phyloP scores from a whole-genome alignment of 2,113 vertebrate genomes.

The Neotragus pygmaeus region DNA sequence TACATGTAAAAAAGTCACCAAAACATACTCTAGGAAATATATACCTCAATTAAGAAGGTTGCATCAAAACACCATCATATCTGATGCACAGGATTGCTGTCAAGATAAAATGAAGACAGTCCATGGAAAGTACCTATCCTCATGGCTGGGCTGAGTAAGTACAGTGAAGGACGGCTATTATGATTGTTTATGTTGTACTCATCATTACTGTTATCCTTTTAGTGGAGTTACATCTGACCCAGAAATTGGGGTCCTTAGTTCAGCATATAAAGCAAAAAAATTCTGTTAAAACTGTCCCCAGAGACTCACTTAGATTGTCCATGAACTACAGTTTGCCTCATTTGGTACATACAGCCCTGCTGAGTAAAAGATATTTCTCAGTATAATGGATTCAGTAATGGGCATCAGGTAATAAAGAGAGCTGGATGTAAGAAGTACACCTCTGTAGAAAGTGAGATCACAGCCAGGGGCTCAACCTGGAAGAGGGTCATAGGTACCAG shows the following conservation, averaged over 20 bases:
- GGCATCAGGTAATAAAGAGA: neutral
- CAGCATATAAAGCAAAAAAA: neutral
- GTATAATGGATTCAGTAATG: neutral
- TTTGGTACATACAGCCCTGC: neutral
- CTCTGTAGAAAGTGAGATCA: neutral
- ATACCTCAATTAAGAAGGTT: neutral
- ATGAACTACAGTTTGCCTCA: neutral
- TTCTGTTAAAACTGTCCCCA: neutral
- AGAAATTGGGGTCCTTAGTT: neutral
- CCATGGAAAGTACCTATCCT: accelerated
- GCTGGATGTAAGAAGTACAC: neutral
- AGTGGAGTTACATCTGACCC: neutral
- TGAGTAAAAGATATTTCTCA: neutral
- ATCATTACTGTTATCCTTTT: neutral
- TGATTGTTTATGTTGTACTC: neutral
- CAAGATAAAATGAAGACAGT: neutral
- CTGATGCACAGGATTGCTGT: neutral
- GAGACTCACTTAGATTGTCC: neutral
- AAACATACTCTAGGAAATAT: neutral
- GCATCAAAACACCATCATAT: neutral
- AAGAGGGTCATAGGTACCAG: neutral
- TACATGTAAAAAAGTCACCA: neutral
- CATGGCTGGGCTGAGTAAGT: neutral
- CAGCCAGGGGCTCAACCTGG: neutral
- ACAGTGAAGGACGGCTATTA: neutral